Conservation (phyloP, 2,113 vertebrate genomes). For the Psettodes erumei region DNA sequence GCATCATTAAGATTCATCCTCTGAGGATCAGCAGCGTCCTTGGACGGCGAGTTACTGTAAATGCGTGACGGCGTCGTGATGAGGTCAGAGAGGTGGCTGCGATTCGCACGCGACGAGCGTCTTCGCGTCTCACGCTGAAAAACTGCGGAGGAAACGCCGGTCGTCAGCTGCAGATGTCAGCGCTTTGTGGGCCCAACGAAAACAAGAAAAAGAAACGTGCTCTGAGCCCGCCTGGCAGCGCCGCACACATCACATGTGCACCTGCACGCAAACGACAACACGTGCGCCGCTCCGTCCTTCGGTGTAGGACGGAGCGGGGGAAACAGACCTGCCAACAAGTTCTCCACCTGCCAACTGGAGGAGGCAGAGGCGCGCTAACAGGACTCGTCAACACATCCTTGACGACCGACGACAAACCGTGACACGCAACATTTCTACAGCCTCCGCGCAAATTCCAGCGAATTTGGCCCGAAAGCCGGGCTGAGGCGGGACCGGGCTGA, state of each 20-base stretch:
- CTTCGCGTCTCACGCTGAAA: slow-evolving; percentile 7
- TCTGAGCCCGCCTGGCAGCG: slow-evolving; percentile 20
- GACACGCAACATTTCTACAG: slow-evolving; percentile 32
- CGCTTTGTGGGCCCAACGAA: slow-evolving; percentile 47
- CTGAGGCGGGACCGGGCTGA: slow-evolving; percentile 2
- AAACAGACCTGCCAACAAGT: slow-evolving; percentile 60
- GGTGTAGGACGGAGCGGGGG: slow-evolving; percentile 32
- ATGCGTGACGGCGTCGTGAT: not conserved
- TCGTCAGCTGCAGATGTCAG: slow-evolving; percentile 59
- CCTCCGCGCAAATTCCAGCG: slow-evolving; percentile 4
- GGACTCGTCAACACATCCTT: slow-evolving; percentile 49
- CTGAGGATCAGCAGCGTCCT: slow-evolving; percentile 5
- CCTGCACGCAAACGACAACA: slow-evolving; percentile 43
- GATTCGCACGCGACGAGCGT: slow-evolving; percentile 22
- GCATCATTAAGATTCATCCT: not conserved
- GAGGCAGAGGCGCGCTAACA: slow-evolving; percentile 40
- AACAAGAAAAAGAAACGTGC: slow-evolving; percentile 40
- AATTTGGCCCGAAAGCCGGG: no score
- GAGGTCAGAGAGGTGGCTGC: slow-evolving; percentile 21
- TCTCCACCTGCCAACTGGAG: slow-evolving; percentile 54
- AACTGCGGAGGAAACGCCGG: slow-evolving; percentile 23
- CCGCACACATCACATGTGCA: slow-evolving; percentile 36
- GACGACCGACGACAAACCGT: slow-evolving; percentile 50
- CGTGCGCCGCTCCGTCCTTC: slow-evolving; percentile 30
- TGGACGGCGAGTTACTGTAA: not conserved